Evolutionary conservation across 37 sponge, comb jelly and placozoan species (phyloP).

Genomic region (Bolinopsis microptera): DNA sequence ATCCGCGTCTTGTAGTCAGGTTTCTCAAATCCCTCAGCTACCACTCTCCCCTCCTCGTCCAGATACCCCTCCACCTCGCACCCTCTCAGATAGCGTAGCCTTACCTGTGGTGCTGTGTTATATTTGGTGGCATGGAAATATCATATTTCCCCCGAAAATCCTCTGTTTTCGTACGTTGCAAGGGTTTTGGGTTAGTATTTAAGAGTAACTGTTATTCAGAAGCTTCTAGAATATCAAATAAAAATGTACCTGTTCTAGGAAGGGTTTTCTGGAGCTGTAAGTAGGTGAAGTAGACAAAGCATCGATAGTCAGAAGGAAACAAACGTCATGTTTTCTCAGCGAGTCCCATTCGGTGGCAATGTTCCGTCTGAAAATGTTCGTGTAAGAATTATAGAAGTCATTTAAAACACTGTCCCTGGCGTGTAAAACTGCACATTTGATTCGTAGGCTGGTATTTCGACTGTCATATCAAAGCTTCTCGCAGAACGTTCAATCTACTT

Average conservation of each 20-base stretch:
- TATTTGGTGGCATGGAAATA: too few species aligned
- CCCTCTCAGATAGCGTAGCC: conserved; percentile 85
- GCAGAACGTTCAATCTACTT: too few species aligned
- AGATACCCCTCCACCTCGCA: conserved; percentile 99
- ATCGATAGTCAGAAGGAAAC: conserved; percentile 83
- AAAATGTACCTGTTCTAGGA: conserved; percentile 75
- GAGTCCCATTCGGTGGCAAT: conserved; percentile 65
- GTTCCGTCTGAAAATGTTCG: conserved; percentile 33
- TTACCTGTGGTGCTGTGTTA: conserved; percentile 72
- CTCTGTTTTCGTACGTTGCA: too few species aligned
- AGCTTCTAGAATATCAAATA: neutral
- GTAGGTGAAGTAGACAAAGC: conserved; percentile 72
- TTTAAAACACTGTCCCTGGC: too few species aligned
- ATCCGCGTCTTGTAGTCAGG: conserved; percentile 73
- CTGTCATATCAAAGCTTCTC: too few species aligned
- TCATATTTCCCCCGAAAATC: too few species aligned
- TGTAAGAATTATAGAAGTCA: too few species aligned
- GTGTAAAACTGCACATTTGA: too few species aligned
- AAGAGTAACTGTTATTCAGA: too few species aligned
- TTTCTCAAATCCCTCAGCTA: conserved; percentile 84
- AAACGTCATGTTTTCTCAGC: conserved; percentile 93
- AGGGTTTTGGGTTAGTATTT: too few species aligned
- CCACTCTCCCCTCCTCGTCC: conserved; percentile 90
- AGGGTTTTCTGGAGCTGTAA: conserved; percentile 70
- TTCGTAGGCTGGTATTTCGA: too few species aligned